Percentiles rank a stretch among this genome's conserved stretches.
Evolutionary conservation across 2,888 invertebrate species (phyloP).

Genomic region (Icerya purchasi): DNA sequence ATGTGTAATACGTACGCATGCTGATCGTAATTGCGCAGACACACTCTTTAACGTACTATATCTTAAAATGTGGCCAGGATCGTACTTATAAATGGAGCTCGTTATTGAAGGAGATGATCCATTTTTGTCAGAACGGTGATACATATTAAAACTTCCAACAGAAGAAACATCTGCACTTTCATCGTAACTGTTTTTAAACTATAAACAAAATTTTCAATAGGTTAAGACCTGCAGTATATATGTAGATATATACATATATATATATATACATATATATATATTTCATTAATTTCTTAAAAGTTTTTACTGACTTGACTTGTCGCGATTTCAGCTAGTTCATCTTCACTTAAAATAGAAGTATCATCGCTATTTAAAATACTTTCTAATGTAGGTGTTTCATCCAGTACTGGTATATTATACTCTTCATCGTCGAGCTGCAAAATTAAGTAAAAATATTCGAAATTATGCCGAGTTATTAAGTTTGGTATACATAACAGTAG

Average conservation of each 20-base stretch:
- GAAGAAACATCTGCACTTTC: slow-evolving; percentile 37
- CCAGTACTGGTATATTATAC: slow-evolving; percentile 56
- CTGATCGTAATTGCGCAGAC: slow-evolving; percentile 68
- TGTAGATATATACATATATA: too few relatives aligned
- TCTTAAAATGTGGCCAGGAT: slow-evolving; percentile 40
- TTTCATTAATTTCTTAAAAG: neutral
- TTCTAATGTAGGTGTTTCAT: slow-evolving; percentile 52
- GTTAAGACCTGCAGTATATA: too few relatives aligned
- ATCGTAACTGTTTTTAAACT: slow-evolving; percentile 25
- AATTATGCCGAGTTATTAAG: neutral
- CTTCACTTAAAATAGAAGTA: slow-evolving; percentile 20
- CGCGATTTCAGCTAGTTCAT: slow-evolving; percentile 18
- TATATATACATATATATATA: too few relatives aligned
- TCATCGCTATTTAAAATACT: slow-evolving; percentile 51
- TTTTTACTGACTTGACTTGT: slow-evolving; percentile 14
- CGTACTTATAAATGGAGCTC: slow-evolving; percentile 8
- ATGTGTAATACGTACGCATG: slow-evolving; percentile 38
- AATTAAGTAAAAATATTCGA: neutral
- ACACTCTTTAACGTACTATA: slow-evolving; percentile 69
- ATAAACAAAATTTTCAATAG: neutral
- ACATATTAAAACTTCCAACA: slow-evolving; percentile 25
- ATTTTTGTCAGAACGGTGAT: slow-evolving; percentile 23
- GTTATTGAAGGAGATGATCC: slow-evolving; percentile 16
- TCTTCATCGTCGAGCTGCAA: slow-evolving; percentile 54
- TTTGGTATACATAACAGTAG: too few relatives aligned